phyloP scores from a whole-genome alignment of 2,888 invertebrate genomes.

The Amphimallon solstitiale region DNA sequence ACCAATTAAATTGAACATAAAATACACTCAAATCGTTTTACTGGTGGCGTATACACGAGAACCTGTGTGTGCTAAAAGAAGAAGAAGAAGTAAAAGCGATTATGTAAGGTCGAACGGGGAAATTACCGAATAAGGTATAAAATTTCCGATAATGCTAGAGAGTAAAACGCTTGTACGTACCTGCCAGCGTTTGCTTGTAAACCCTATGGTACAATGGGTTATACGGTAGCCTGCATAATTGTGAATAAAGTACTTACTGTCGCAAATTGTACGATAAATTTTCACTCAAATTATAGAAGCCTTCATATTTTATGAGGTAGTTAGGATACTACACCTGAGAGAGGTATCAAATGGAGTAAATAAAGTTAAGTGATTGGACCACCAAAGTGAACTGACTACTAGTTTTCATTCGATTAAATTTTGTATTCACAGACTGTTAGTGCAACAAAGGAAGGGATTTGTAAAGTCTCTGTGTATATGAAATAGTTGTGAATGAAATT shows the following conservation, averaged over 20 bases:
- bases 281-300: constrained; percentile 2
- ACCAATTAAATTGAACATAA: constrained; percentile 13
- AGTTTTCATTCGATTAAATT: no score
- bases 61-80: background rate
- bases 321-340: background rate
- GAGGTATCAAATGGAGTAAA: constrained; percentile 3
- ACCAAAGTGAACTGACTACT: background rate
- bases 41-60: background rate
- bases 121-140: constrained; percentile 4
- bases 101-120: constrained; percentile 6
- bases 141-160: constrained; percentile 17
- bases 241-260: background rate
- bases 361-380: no score
- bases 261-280: background rate
- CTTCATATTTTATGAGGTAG: background rate
- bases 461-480: no score
- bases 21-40: background rate
- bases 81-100: constrained; percentile 4
- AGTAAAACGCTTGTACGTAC: background rate
- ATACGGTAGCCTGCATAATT: constrained; percentile 4
- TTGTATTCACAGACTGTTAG: background rate
- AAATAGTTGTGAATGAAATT: no score
- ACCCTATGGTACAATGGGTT: no score
- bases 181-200: background rate
- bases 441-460: no score